Base-by-base conservation (phyloP, 2,797 vertebrate genomes). In the Anomalospiza imberbis region DNA sequence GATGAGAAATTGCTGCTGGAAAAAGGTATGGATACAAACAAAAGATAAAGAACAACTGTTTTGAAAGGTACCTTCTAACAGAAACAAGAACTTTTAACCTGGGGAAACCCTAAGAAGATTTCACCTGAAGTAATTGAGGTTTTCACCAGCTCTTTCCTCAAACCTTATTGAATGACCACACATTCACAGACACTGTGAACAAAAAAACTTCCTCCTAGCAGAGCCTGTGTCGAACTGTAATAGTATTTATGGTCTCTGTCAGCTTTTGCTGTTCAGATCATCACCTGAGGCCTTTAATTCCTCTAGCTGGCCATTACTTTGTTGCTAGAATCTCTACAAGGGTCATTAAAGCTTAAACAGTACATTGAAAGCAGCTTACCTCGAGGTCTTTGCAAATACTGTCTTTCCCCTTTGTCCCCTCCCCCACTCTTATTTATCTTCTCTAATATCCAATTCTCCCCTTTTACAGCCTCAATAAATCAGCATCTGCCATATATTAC, bases 271-370 rank as follows among this genome's bases (percentile, higher is more conserved):
- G 72, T 75, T 89, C 73, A 95, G 40, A 72, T 73, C 68, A 77
- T 61, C 26, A 81, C 76, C 57, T 86, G 48, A 89, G 54, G 63
- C 44, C 63, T 67, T 77, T 95, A 95, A 61, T 92, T 95, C 77
- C 50, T 94, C 57, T 38, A 65, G 65, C 0, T 79, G 73, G 17
- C 29, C 58, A 72, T 70, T 91, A 81, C 31, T 51, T 86, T 61
- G 42, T 14, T 44, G 63, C 53, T 57, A 89, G 93, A 65, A 87
- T 53, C 67, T 77, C 34, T 55, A 19, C 61, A 72, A 73, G 61
- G n/a, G 42, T 91, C 48, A 95, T 91, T 92, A 95, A 93, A 94
- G 32, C 51, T 94, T 94, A 89, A 95, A 86, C 24, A 94, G 62
- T 20, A 82, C 21, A 47, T 2, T n/a, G 63, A 92, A 61, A 93